phyloP scores from a whole-genome alignment of 2,888 invertebrate genomes.

The Clistopyga incitator region DNA sequence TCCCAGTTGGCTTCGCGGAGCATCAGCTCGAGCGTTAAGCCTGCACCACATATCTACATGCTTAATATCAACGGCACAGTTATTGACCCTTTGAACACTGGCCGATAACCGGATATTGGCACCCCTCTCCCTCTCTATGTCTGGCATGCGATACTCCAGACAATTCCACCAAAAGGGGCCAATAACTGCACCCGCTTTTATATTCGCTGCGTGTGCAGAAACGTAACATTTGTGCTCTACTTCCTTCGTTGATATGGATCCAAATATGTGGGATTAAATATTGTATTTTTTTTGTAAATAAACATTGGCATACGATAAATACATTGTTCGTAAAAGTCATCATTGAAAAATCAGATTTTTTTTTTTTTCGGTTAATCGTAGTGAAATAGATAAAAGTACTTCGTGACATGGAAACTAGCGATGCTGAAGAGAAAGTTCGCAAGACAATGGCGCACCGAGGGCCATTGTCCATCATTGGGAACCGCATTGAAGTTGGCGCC shows the following conservation, averaged over 20 bases:
- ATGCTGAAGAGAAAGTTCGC: too few species aligned
- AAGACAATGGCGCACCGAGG: too few species aligned
- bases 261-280: too few species aligned
- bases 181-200: background rate
- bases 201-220: slow-evolving; percentile 7
- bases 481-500: too few species aligned
- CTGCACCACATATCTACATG: slow-evolving; percentile 33
- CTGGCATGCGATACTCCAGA: background rate
- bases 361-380: too few species aligned
- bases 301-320: too few species aligned
- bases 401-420: too few species aligned
- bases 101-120: background rate
- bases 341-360: too few species aligned
- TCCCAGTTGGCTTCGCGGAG: slow-evolving; percentile 57
- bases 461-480: too few species aligned
- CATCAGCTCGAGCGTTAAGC: slow-evolving; percentile 64
- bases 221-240: slow-evolving; percentile 10
- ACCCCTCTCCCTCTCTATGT: background rate
- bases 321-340: too few species aligned
- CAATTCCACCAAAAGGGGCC: background rate
- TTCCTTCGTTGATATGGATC: background rate
- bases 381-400: too few species aligned
- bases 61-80: slow-evolving; percentile 5
- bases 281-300: too few species aligned
- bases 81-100: slow-evolving; percentile 10